Conservation (phyloP, 2,888 invertebrate genomes). For the Clusia tigrina region DNA sequence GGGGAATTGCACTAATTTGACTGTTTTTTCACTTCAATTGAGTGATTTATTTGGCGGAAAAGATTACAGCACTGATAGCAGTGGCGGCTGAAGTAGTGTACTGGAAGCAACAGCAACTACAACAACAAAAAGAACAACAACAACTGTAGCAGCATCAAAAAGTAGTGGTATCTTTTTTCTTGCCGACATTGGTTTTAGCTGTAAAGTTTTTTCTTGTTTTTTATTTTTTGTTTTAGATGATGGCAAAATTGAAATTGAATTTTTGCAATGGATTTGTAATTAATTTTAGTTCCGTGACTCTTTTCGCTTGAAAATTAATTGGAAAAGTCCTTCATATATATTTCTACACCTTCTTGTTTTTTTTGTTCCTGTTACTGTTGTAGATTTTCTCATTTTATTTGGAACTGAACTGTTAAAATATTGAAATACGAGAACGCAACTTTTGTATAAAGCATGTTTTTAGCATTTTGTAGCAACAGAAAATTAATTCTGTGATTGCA, state of each 20-base stretch:
- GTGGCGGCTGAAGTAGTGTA: no score
- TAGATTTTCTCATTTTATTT: no score
- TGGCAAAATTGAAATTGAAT: conserved; percentile 61
- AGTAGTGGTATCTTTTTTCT: no score
- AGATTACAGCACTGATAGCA: conserved; percentile 48
- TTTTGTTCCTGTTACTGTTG: no score
- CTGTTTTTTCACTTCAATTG: conserved; percentile 49
- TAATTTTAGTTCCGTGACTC: conserved; percentile 46
- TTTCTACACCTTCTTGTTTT: no score
- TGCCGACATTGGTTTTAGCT: conserved; percentile 16
- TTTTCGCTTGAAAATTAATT: conserved; percentile 50
- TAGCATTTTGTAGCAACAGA: no score
- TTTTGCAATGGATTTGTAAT: conserved; percentile 60
- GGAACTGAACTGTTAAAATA: no score
- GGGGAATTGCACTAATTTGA: conserved; percentile 58
- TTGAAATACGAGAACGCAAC: no score
- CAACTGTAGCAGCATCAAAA: neutral
- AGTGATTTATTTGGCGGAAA: conserved; percentile 63
- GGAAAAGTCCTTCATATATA: conserved; percentile 53
- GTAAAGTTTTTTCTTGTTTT: conserved; percentile 2
- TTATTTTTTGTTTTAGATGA: conserved; percentile 20
- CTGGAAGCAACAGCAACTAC: no score
- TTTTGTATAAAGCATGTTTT: no score
- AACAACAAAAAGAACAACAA: neutral
- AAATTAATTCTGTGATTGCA: no score